Evolutionary conservation across 2,888 invertebrate genomes (phyloP), one percentile per base, ranked within the genome.

Genomic region (Amphimallon solstitiale): DNA sequence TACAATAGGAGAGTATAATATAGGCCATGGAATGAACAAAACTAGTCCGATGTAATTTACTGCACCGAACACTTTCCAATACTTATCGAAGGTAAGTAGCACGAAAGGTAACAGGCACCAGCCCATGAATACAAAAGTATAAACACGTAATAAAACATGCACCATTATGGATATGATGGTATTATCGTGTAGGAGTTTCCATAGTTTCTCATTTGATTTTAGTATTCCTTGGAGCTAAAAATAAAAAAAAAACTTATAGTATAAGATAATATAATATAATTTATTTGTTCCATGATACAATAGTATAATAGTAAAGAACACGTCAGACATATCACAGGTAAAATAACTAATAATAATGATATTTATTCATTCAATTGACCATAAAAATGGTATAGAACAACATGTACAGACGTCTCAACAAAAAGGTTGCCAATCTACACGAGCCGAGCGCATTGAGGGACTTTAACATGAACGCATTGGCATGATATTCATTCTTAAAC

Each of bases 51-150:
- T 88, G 76, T 89, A 93, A 77, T 89, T 88, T 2, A 91, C 82
- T 38, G 88, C 86, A 0, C 79, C 73, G 73, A 88, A 92, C 0
- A 91, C 87, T 0, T 78, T 79, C 81, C 86, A 87, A 86, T 92
- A 94, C 71, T 88, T 89, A 0, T 86, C 81, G 72, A 86, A 90
- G 2, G 88, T 88, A 68, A 94, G 86, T 2, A 91, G 84, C 43
- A 88, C 88, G 75, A 95, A 94, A 0, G 93, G 91, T 7, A 89
- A 83, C 45, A 94, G 81, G 73, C 91, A 91, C 87, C 92, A 95
- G 6, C 94, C 94, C 90, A 95, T 92, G 73, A 92, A 92, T 6
- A 92, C 84, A 45, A 92, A 86, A 0, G 93, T 91, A 77, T 94
- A 94, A 0, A 87, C 75, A 77, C 92, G 91, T 0, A 91, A 81